A percentile compares a stretch with the other conserved stretches of the same genome.
Conservation (phyloP, 2,113 vertebrate species). For the Nymphicus hollandicus region DNA sequence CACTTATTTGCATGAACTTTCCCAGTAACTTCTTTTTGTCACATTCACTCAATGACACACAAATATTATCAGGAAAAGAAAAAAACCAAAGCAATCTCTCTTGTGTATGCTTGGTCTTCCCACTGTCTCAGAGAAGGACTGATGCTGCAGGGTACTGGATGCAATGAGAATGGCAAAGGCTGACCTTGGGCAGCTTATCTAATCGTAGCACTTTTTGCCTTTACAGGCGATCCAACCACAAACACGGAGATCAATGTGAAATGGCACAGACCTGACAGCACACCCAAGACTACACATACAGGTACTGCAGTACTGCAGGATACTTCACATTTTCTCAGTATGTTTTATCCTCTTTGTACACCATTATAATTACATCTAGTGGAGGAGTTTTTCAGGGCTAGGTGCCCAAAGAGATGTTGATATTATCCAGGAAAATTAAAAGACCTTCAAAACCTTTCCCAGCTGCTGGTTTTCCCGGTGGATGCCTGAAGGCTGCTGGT, state of each 20-base stretch:
- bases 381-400: neutral
- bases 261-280: neutral
- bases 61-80: neutral
- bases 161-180: neutral
- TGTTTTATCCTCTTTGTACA: neutral
- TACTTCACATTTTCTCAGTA: neutral
- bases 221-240: neutral
- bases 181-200: neutral
- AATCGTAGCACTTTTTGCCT: neutral
- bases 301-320: neutral
- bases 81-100: neutral
- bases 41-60: neutral
- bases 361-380: neutral
- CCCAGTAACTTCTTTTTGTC: neutral
- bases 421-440: neutral
- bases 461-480: neutral
- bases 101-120: neutral
- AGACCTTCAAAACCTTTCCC: neutral
- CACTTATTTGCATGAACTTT: neutral
- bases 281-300: neutral
- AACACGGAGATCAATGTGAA: neutral
- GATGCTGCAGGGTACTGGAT: neutral
- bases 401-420: neutral
- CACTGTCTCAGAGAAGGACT: neutral
- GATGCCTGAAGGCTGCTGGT: neutral